Conservation (phyloP, 2,888 invertebrate genomes). For the Caenorhabditis virilis region DNA sequence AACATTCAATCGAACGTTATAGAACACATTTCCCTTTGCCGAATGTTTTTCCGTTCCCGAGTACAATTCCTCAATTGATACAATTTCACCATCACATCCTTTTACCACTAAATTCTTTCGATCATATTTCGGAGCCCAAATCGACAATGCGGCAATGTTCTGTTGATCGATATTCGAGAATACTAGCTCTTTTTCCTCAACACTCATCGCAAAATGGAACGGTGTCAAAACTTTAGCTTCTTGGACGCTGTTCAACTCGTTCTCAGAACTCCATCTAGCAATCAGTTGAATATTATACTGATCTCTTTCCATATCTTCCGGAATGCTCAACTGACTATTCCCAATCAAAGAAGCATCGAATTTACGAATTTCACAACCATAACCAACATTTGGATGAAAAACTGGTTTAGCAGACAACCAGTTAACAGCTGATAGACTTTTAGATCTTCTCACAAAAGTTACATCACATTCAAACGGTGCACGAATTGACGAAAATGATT, state of each 20-base stretch:
- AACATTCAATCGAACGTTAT: conserved; percentile 35
- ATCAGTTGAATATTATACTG: conserved; percentile 15
- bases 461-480: conserved; percentile 38
- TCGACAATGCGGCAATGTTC: conserved; percentile 19
- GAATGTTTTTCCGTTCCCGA: conserved; percentile 13
- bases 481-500: conserved; percentile 8
- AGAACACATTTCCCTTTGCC: conserved; percentile 41
- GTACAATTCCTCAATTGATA: conserved; percentile 10
- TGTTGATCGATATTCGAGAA: conserved; percentile 38
- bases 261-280: conserved; percentile 26
- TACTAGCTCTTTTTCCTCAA: conserved; percentile 36
- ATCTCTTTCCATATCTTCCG: conserved; percentile 18
- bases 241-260: neutral
- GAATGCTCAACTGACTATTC: conserved; percentile 9
- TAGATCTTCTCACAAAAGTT: conserved; percentile 6
- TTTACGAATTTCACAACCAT: conserved; percentile 23
- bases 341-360: conserved; percentile 18
- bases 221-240: conserved; percentile 15
- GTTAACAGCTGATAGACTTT: conserved; percentile 26
- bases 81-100: conserved; percentile 43
- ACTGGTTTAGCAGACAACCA: conserved; percentile 26
- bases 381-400: conserved; percentile 20
- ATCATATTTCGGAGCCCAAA: conserved; percentile 38
- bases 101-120: conserved; percentile 18
- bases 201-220: conserved; percentile 43